Evolutionary conservation across 1,140 invertebrate species (phyloP), one percentile per base, ranked within the genome.

Genomic region (Melitaea cinxia): DNA sequence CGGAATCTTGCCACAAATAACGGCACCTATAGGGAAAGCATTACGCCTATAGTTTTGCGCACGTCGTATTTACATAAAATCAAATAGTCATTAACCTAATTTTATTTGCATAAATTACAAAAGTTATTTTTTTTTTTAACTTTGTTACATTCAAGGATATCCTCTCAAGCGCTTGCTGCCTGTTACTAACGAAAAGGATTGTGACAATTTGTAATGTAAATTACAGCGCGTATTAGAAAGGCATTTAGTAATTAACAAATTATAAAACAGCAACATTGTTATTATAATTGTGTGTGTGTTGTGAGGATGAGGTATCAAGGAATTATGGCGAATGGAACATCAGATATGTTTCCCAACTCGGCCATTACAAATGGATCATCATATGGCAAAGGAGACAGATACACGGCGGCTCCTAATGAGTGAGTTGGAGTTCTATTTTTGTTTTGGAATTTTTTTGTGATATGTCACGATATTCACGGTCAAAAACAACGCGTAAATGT

Each of bases 371-470:
- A 82, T 57, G 82, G 83, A 4, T 81, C 83, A 1, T 81, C 80
- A 0, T 90, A 87, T 65, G 84, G 84, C 15, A 86, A 82, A 77
- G 88, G 85, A 24, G 85, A 88, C 65, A 83, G 88, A 77, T 83
- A 88, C 60, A 88, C 88, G 1, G 85, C 87, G 15, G 88, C 88
- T 23, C 88, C 88, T 6, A 90, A 90, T 62, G 88, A 88, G 88
- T 90, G 76, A 90, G 88, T 78, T 66, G 54, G n/a, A 35, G 23
- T 24, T 65, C 54, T 59, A 52, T 52, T 68, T 58, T 33, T 57
- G 50, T 28, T 21, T 0, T 42, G 37, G 35, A 37, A 55, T 55
- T 49, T 26, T 24, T 33, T 10, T 28, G 14, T 58, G 10, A 24
- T 54, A 33, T 30, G 64, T 64, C 39, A 54, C 9, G 5, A 21